Evolutionary conservation across 2,888 invertebrate species (phyloP).

Genomic region (Ametastegia equiseti): DNA sequence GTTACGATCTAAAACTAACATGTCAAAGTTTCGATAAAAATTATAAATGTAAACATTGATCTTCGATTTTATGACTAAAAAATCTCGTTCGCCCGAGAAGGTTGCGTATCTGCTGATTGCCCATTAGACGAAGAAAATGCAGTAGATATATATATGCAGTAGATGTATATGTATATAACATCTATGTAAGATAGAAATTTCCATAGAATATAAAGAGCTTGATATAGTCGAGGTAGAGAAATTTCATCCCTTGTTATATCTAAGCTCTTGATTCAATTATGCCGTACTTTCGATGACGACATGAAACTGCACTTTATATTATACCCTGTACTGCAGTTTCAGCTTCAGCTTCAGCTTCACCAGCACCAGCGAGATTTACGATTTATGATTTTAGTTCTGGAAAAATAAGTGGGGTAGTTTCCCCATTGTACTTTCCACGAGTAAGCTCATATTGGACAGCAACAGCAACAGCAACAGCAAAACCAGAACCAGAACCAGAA

Average conservation of each 20-base stretch:
- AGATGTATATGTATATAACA: too few relatives aligned
- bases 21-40: too few relatives aligned
- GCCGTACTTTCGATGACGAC: neutral
- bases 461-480: neutral
- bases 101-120: too few relatives aligned
- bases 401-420: slow-evolving; percentile 8
- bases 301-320: neutral
- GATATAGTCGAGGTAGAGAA: neutral
- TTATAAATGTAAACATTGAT: too few relatives aligned
- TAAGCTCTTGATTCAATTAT: neutral
- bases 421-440: neutral
- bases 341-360: neutral
- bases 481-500: too few relatives aligned
- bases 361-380: neutral
- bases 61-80: too few relatives aligned
- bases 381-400: neutral
- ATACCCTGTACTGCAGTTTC: neutral
- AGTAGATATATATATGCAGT: too few relatives aligned
- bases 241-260: neutral
- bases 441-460: slow-evolving; percentile 16
- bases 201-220: too few relatives aligned
- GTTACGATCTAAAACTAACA: too few relatives aligned
- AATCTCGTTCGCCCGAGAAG: too few relatives aligned
- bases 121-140: too few relatives aligned
- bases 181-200: too few relatives aligned